Conservation (phyloP, 1,140 invertebrate genomes). For the Drosophila pandora region DNA sequence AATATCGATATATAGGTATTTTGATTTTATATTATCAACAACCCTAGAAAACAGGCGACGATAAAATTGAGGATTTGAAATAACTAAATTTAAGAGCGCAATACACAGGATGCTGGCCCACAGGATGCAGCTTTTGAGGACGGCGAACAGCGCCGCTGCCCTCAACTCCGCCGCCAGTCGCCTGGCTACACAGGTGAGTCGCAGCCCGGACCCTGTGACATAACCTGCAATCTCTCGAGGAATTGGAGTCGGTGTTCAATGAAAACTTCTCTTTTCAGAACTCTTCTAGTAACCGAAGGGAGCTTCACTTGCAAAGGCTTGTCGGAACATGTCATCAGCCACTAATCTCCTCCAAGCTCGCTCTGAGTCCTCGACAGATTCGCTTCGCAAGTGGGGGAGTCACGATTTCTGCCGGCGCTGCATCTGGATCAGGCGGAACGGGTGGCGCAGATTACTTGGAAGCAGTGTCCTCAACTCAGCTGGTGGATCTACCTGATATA, state of each 20-base stretch:
- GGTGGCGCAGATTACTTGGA: conserved; percentile 18
- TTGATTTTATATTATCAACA: neutral
- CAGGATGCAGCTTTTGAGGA: conserved; percentile 66
- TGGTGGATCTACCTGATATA: conserved; percentile 84
- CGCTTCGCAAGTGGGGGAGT: conserved; percentile 60
- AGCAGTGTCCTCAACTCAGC: conserved; percentile 42
- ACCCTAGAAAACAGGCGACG: conserved; percentile 11
- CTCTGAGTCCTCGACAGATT: conserved; percentile 14
- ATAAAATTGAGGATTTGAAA: conserved; percentile 33
- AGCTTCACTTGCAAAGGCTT: conserved; percentile 19
- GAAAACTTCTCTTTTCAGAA: conserved; percentile 20
- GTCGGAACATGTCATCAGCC: neutral
- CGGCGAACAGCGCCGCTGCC: conserved; percentile 37
- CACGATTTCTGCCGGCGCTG: neutral
- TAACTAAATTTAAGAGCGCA: conserved; percentile 45
- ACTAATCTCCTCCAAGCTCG: neutral
- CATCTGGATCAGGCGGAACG: neutral
- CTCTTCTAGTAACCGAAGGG: conserved; percentile 3
- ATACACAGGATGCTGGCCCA: conserved; percentile 58
- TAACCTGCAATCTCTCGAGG: conserved; percentile 36
- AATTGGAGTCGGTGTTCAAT: conserved; percentile 3
- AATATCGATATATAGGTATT: neutral
- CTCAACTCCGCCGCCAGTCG: conserved; percentile 13
- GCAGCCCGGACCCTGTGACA: conserved; percentile 32
- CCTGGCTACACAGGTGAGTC: conserved; percentile 53